A percentile compares a stretch with the other conserved stretches of the same genome.
Evolutionary conservation across 2,888 invertebrate species (phyloP).

Genomic region (Digitonthophagus gazella): DNA sequence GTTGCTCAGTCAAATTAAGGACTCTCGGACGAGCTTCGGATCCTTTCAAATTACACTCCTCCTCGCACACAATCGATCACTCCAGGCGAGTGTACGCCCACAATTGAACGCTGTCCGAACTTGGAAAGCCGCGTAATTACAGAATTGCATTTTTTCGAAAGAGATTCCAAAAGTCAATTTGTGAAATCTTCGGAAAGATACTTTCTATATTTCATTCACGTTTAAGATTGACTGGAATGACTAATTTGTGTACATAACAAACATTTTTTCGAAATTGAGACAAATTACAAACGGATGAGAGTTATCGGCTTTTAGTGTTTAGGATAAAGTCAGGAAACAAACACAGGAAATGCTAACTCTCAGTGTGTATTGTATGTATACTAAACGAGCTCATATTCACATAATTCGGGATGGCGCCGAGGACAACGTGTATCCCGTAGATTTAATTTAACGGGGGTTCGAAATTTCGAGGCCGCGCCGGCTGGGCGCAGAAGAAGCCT

Average conservation of each 20-base stretch:
- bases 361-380: no score
- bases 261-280: constrained; percentile 10
- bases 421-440: neutral
- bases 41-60: constrained; percentile 38
- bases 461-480: constrained; percentile 16
- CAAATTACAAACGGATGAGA: neutral
- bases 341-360: neutral
- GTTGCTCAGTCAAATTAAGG: constrained; percentile 39
- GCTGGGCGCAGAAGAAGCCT: constrained; percentile 25
- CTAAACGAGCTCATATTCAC: constrained; percentile 1
- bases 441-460: constrained; percentile 28
- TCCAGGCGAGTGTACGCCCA: constrained; percentile 41
- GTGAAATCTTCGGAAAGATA: constrained; percentile 7
- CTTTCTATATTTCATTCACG: constrained; percentile 2
- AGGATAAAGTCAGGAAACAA: neutral
- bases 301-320: neutral
- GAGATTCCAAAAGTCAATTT: constrained; percentile 1
- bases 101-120: constrained; percentile 36
- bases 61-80: constrained; percentile 42
- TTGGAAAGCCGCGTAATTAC: constrained; percentile 5
- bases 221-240: no score
- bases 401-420: neutral
- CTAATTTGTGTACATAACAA: no score
- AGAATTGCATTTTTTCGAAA: constrained; percentile 6
- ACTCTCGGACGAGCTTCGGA: constrained; percentile 32